Evolutionary conservation across 2,888 invertebrate genomes (phyloP), one percentile per base, ranked within the genome.

Genomic region (Omphaloscelis lunosa): DNA sequence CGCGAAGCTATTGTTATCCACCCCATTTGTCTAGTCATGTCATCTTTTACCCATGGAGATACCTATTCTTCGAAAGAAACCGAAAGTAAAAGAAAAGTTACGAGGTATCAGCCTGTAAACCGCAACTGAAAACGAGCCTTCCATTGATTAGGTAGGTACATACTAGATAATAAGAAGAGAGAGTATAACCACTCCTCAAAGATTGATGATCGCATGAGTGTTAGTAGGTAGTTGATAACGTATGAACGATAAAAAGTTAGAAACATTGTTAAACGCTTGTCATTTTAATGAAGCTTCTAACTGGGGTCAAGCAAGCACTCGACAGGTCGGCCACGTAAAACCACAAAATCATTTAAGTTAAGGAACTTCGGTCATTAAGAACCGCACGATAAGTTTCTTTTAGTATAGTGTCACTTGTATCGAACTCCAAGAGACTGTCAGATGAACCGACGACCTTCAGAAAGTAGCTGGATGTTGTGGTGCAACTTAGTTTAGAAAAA

Each of bases 321-420:
- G 66, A n/a, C 59, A 39, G 59, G 45, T 48, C 53, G 39, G 45
- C n/a, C 12, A 29, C 9, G 83, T 53, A 5, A 58, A 51, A 79
- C 78, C 82, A 82, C 78, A 82, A 77, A 76, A 66, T 76, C 83
- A 79, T 77, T 61, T 29, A 61, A 83, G 66, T 34, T 66, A 20
- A 66, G 83, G 79, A 83, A 56, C 53, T 83, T 2, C 66, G 61
- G 53, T 66, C 78, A 61, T 79, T 76, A 66, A 1, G 11, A 77
- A 83, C 66, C 83, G 83, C 78, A 77, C 62, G 78, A 67, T 61
- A 29, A 65, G 77, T 59, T 17, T n/a, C n/a, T 83, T 83, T 61
- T 75, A 41, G 6, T 75, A 29, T 56, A 41, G 8, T 7, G 56
- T n/a, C 56, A 75, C 29, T 51, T 76, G 75, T 56, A 23, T 27